Percentiles rank a stretch among this genome's conserved stretches.
Evolutionary conservation across 53 echinoderm and acorn worm genomes (phyloP).

Genomic region (Apostichopus leukothele): DNA sequence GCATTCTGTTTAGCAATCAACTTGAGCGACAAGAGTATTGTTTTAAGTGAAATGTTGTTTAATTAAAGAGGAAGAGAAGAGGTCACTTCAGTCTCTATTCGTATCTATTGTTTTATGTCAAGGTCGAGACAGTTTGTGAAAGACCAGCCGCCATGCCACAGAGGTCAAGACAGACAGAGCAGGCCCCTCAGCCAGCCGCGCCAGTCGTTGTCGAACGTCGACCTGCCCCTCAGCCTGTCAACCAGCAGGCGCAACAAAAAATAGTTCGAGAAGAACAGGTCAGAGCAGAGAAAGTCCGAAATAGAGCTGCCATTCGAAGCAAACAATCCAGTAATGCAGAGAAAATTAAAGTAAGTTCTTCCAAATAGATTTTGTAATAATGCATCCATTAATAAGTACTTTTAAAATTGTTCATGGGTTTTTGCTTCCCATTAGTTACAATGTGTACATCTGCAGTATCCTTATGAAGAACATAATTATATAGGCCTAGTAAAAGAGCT

Average conservation of each 20-base stretch:
- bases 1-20: no score
- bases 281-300: background rate
- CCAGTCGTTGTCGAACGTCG: slow-evolving; percentile 12
- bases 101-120: background rate
- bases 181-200: slow-evolving; percentile 39
- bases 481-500: no score
- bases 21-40: no score
- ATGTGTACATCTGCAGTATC: no score
- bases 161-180: slow-evolving; percentile 12
- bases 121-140: background rate
- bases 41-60: no score
- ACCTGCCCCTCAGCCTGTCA: background rate
- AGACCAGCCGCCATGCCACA: background rate
- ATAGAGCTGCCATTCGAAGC: background rate
- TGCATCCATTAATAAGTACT: no score
- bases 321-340: slow-evolving; percentile 24
- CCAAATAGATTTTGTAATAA: background rate
- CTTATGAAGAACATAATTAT: no score
- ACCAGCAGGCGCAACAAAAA: slow-evolving; percentile 1
- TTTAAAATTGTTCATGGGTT: no score
- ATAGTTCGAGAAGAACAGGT: slow-evolving; percentile 18
- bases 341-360: slow-evolving; percentile 1
- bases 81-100: no score
- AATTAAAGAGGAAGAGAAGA: no score
- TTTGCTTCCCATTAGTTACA: no score